Evolutionary conservation across 2,113 vertebrate species (phyloP).

Genomic region (Ellobius talpinus): DNA sequence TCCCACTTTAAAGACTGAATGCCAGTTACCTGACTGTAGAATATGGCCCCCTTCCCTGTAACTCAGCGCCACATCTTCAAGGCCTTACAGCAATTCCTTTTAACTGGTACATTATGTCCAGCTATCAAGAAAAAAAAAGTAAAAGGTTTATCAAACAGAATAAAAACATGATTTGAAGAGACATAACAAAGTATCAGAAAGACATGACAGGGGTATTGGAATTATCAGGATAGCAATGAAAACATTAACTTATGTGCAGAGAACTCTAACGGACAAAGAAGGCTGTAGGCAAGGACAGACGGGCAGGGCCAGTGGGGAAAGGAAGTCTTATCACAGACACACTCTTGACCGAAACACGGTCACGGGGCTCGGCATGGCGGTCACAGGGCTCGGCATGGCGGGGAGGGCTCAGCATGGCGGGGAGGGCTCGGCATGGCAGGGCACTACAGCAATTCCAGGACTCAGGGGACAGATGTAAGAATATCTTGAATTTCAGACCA

Average conservation of each 20-base stretch:
- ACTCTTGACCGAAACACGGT: neutral
- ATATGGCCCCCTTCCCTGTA: neutral
- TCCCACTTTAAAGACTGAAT: neutral
- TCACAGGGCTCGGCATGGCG: neutral
- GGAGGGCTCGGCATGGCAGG: no score
- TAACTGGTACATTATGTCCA: neutral
- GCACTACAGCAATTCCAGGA: neutral
- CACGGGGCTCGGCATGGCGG: neutral
- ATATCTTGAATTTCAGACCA: neutral
- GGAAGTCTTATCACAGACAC: neutral
- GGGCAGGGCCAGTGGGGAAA: neutral
- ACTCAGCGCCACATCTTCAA: neutral
- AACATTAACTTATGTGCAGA: neutral
- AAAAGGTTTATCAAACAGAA: neutral
- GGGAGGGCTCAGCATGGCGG: no score
- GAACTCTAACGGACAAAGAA: neutral
- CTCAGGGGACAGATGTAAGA: neutral
- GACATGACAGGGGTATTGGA: neutral
- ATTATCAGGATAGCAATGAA: neutral
- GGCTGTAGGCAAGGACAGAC: neutral
- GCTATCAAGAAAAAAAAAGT: neutral
- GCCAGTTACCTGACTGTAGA: neutral
- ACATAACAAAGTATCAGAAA: neutral
- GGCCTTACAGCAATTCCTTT: neutral
- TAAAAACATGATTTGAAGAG: neutral